phyloP scores from a whole-genome alignment of 2,797 vertebrate species.

The Pelobates cultripes region DNA sequence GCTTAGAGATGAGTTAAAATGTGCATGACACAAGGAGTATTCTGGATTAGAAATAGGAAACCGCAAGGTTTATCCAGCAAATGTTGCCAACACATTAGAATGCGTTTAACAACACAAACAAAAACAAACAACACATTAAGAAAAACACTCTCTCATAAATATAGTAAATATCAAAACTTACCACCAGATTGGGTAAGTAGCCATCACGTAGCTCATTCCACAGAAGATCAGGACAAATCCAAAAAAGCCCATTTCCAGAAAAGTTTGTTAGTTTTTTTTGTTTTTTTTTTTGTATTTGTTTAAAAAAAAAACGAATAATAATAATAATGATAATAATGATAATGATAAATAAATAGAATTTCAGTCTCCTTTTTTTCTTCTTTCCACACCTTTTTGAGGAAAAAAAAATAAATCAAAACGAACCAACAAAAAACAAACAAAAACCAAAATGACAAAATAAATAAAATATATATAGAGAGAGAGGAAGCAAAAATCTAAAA shows the following conservation, averaged over 20 bases:
- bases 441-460: not conserved
- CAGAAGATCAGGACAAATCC: conserved; percentile 90
- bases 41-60: not conserved
- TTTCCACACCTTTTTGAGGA: not conserved
- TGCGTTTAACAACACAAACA: no score
- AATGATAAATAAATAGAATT: no score
- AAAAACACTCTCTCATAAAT: conserved; percentile 34
- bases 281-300: no score
- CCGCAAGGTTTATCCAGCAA: not conserved
- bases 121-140: not conserved
- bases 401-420: not conserved
- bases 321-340: no score
- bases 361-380: not conserved
- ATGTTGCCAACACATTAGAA: not conserved
- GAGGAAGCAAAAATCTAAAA: not conserved
- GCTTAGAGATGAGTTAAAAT: not conserved
- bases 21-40: not conserved
- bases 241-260: conserved; percentile 83
- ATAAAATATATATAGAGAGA: conserved; percentile 31
- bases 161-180: conserved; percentile 77
- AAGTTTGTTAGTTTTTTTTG: conserved; percentile 30
- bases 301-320: conserved; percentile 18
- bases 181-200: conserved; percentile 98
- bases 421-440: not conserved
- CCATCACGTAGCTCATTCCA: conserved; percentile 85